Base-by-base conservation (phyloP, 2,888 invertebrate genomes). In the Hirtodrosophila duncani region DNA sequence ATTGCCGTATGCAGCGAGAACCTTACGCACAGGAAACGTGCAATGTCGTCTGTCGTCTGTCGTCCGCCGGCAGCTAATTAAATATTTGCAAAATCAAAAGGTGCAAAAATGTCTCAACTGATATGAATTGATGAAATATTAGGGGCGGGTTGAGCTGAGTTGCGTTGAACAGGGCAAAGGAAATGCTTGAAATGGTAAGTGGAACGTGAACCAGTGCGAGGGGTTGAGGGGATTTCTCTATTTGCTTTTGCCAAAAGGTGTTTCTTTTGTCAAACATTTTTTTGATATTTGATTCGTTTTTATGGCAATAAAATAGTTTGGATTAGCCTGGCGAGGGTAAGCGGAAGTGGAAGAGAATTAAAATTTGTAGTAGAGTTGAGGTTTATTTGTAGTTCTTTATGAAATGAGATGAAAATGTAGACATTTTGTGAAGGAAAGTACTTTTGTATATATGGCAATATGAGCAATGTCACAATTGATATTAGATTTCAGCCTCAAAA, bases 41-140 rank as follows among this genome's bases (percentile, higher is more conserved):
- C 34, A 46, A 27, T 27, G 20, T 24, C 43, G 33, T 36, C 34
- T 29, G 29, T 50, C 55, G 51, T 38, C 49, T 50, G 44, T 45
- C 59, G 63, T 61, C 44, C 31, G 38, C 21, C 24, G 45, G 55
- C 80, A 79, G 80, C 75, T 75, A 72, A 79, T 75, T 62, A 72
- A 75, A 75, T 72, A 79, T 75, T 75, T 75, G 61, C 67, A n/a
- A 52, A 61, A 43, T 33, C 17, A 21, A 75, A 75, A 75, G 79
- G 75, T 75, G 75, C 72, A 75, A 74, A 67, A 50, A 46, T 31
- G 36, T n/a, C 18, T 23, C 3, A 8, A 36, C 30, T 44, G 67
- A 67, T 72, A 67, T 42, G 50, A 36, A 57, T 64, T 69, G 43
- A 69, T 72, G 64, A 44, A 55, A 57, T 48, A 57, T 62, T 59